phyloP scores from a whole-genome alignment of 2,888 invertebrate species.

The Thereva nobilitata region DNA sequence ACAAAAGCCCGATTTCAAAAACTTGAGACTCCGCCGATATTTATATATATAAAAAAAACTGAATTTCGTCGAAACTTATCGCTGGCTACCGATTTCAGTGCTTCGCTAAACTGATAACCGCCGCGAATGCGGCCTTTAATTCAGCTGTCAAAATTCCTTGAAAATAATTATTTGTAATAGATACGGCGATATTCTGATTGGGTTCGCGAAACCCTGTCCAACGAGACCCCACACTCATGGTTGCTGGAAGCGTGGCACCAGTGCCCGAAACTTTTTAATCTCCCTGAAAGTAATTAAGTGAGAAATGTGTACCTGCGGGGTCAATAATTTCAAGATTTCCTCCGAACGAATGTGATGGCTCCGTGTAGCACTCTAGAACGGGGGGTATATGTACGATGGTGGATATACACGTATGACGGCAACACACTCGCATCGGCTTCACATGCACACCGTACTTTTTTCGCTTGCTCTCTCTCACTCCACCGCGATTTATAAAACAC shows the following conservation, averaged over 20 bases:
- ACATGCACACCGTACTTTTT: conserved; percentile 7
- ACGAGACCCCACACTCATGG: conserved; percentile 26
- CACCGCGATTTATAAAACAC: conserved; percentile 20
- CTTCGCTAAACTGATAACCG: conserved; percentile 1
- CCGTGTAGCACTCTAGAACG: conserved; percentile 20
- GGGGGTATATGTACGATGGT: conserved; percentile 7
- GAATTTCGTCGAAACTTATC: conserved; percentile 12
- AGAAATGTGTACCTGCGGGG: conserved; percentile 44
- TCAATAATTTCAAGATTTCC: conserved; percentile 47
- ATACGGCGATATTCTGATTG: background rate
- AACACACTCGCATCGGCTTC: conserved; percentile 7
- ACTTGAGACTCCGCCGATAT: background rate
- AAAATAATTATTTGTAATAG: no score
- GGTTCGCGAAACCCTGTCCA: conserved; percentile 5
- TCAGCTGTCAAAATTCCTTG: conserved; percentile 13
- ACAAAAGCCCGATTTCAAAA: conserved; percentile 25
- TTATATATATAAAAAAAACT: no score
- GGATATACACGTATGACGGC: conserved; percentile 20
- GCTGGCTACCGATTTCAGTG: background rate
- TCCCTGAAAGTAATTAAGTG: conserved; percentile 37
- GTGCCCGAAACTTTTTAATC: conserved; percentile 16
- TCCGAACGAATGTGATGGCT: conserved; percentile 42
- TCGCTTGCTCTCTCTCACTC: conserved; percentile 11
- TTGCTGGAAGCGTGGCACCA: conserved; percentile 3
- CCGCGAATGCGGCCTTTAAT: background rate